Base-by-base conservation (phyloP, 2,797 vertebrate species). In the Mus spretus region DNA sequence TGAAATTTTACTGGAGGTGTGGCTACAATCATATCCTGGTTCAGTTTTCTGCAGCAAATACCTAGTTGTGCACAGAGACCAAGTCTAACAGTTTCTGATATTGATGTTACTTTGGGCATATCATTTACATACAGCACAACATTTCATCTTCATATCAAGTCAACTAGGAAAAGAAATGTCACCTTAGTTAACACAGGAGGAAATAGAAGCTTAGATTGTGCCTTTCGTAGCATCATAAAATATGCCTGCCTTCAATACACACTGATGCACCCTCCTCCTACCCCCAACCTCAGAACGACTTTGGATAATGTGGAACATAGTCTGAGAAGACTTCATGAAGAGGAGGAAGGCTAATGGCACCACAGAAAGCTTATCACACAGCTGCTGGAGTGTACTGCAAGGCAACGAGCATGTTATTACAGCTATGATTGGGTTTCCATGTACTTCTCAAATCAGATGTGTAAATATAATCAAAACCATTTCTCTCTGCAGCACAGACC, bases 381-480 rank as follows among this genome's bases (percentile, higher is more conserved):
- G 65, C 84, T 59, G 40, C 72, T 13, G 24, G 61, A 83, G 81
- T 28, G 11, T 59, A 40, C 65, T 28, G 61, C 53, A 78, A 89
- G 67, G 88, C 90, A 63, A 31, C 13, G 44, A 84, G 72, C n/a
- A 0, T 47, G 96, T 78, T 94, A 88, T 94, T 94, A 90, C 53
- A 61, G 77, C 94, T 79, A 81, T 96, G 96, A 96, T 97, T 97
- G 93, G 67, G 81, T 90, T 97, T 91, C 95, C 72, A 55, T 79
- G 94, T 89, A 96, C 94, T 95, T 85, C 92, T 95, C 95, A 94
- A 98, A 95, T 97, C 96, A 97, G 91, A 97, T 97, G 96, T 97
- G 97, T 97, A 97, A 98, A 97, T 96, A 97, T 95, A 95, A 97
- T 96, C 93, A 97, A 83, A 96, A 97, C 77, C 91, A 97, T 94